Evolutionary conservation across 2,888 invertebrate genomes (phyloP).

Genomic region (Drosophila trichaetosa): DNA sequence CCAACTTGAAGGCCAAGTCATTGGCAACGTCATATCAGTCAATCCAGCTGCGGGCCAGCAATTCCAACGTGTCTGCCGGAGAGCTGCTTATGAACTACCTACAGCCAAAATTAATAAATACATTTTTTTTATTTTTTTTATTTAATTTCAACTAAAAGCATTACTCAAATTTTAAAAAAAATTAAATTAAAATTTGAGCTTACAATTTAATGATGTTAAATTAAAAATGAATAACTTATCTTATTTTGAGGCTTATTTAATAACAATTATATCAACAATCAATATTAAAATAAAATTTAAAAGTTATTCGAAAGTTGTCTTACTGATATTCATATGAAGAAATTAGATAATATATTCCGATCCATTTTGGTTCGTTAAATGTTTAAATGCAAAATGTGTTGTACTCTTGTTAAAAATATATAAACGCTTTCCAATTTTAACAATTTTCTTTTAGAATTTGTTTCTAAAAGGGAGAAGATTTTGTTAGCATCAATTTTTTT

Average conservation of each 20-base stretch:
- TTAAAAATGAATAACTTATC: neutral
- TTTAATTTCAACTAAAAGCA: neutral
- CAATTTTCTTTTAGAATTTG: neutral
- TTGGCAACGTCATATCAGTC: conserved; percentile 49
- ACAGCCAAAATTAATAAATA: neutral
- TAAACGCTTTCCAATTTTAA: neutral
- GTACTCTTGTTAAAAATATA: neutral
- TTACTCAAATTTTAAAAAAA: neutral
- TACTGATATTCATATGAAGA: neutral
- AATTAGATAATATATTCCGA: neutral
- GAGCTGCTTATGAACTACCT: conserved; percentile 12
- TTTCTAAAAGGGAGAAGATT: neutral
- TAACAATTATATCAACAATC: neutral
- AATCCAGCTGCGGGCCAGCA: conserved; percentile 33
- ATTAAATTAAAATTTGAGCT: neutral
- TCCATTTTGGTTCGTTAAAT: neutral
- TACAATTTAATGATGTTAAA: neutral
- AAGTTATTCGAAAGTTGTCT: neutral
- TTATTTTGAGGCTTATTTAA: neutral
- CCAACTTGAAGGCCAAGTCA: conserved; percentile 42
- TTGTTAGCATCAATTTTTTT: neutral
- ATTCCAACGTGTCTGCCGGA: conserved; percentile 10
- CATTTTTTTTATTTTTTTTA: neutral
- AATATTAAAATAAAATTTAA: neutral
- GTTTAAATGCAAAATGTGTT: neutral